These are phyloP conservation scores for Entomobrya proxima DNA, from an alignment of 2,888 invertebrate species.

Conservation along the genomic window DNA sequence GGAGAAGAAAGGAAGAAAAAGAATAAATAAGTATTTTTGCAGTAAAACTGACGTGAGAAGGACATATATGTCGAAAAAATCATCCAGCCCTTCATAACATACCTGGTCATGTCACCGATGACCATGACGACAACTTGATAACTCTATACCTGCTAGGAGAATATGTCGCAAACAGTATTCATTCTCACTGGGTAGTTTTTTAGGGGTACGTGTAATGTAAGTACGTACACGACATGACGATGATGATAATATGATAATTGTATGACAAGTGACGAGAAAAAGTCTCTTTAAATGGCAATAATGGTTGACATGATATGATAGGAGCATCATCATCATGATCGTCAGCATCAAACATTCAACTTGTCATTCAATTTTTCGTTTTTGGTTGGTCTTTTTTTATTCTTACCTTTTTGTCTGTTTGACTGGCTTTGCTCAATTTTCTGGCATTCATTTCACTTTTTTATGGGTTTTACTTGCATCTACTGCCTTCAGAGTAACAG, in stretches of 20 bases:
- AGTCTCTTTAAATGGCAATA: slow-evolving; percentile 59
- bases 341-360: slow-evolving; percentile 8
- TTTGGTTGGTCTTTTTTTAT: too few species aligned
- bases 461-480: too few species aligned
- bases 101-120: neutral
- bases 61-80: neutral
- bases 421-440: neutral
- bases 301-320: slow-evolving; percentile 58
- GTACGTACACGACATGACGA: slow-evolving; percentile 11
- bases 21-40: neutral
- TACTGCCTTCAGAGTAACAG: too few species aligned
- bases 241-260: slow-evolving; percentile 42
- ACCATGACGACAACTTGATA: slow-evolving; percentile 3
- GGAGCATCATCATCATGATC: slow-evolving; percentile 9
- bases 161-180: slow-evolving; percentile 6
- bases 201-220: slow-evolving; percentile 7
- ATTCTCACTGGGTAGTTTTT: neutral
- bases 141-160: neutral
- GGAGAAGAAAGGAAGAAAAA: neutral
- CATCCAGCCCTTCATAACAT: neutral
- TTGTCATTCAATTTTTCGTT: slow-evolving; percentile 26
- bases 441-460: too few species aligned
- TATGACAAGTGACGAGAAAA: slow-evolving; percentile 51
- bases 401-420: neutral
- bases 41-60: neutral